Base-by-base conservation (phyloP, 2,113 vertebrate species). In the Perca schrenkii region DNA sequence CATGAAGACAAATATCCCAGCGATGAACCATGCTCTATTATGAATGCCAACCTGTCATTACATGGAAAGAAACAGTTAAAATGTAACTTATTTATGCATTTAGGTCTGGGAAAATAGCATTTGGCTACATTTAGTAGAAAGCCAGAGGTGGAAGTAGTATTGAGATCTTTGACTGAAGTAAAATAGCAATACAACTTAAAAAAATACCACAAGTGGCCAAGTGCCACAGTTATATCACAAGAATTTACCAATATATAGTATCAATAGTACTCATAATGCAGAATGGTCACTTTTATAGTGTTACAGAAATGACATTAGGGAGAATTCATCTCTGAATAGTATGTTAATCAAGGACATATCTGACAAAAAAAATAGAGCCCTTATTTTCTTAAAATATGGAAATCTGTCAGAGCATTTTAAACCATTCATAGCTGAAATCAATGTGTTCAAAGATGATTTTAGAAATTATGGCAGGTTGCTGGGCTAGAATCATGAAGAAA, bases 21-120 rank as follows among this genome's bases (percentile, higher is more conserved):
- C 98, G 0, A 99, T 99, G 91, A 99, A 99, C 98, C 98, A 99
- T 54, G 98, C 97, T 91, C 99, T 98, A 67, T 97, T 99, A 83
- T 97, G 97, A 64, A 97, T 97, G 77, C 97, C 96, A 85, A 98
- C 97, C 98, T 99, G 88, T 3, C 36, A 43, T 69, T 21, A 80
- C 5, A 83, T 1, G 10, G 77, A 52, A 80, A 89, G 69, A 17
- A 52, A 78, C 28, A 28, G 15, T 57, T 12, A 7, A 60, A 2
- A 74, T 54, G 19, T 17, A 22, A n/a, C 4, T 22, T 46, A 21
- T 2, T 1, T 17, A 0, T 31, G 17, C 5, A 61, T 62, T 66
- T 52, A 49, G 15, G 40, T 36, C n/a, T 34, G 17, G 13, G 19
- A 22, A 28, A 57, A 10, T 3, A 15, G 4, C 8, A 34, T 11